Evolutionary conservation across 2,113 vertebrate species (phyloP).

Genomic region (Acanthochromis polyacanthus): DNA sequence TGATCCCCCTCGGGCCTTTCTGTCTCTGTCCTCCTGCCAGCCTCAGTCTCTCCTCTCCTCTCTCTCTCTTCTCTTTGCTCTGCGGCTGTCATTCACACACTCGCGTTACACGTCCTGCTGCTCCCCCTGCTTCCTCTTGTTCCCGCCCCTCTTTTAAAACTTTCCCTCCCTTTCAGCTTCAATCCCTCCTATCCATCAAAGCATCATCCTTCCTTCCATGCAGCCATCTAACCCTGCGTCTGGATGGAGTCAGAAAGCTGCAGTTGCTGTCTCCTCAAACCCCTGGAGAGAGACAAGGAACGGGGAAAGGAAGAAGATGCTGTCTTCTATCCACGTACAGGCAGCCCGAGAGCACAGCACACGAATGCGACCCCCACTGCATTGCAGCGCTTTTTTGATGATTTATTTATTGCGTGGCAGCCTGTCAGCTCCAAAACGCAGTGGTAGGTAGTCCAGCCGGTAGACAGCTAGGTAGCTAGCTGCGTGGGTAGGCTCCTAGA

Average conservation of each 20-base stretch:
- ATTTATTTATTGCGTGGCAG: constrained; percentile 85
- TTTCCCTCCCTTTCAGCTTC: constrained; percentile 70
- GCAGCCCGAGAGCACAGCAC: constrained; percentile 72
- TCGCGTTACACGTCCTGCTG: constrained; percentile 67
- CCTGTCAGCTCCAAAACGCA: constrained; percentile 78
- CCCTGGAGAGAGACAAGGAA: constrained; percentile 52
- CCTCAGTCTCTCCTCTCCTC: constrained; percentile 64
- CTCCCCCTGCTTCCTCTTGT: constrained; percentile 63
- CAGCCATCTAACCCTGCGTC: constrained; percentile 56
- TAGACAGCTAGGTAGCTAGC: constrained; percentile 63
- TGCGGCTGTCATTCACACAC: constrained; percentile 78
- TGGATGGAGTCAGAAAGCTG: constrained; percentile 59
- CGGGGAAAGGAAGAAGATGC: constrained; percentile 64
- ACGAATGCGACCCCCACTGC: constrained; percentile 76
- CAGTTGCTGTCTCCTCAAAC: constrained; percentile 51
- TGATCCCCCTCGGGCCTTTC: constrained; percentile 71
- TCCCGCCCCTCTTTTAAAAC: constrained; percentile 78
- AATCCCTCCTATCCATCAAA: constrained; percentile 72
- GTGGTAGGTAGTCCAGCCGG: constrained; percentile 70
- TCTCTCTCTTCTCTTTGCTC: constrained; percentile 62
- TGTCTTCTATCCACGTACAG: constrained; percentile 64
- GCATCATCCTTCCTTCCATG: constrained; percentile 66
- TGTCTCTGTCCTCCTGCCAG: constrained; percentile 75
- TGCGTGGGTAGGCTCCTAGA: constrained; percentile 70
- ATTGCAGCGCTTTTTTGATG: constrained; percentile 83